A percentile compares a stretch with the other conserved stretches of the same genome.
Conservation (phyloP, 2,113 vertebrate species). For the Salminus brasiliensis region DNA sequence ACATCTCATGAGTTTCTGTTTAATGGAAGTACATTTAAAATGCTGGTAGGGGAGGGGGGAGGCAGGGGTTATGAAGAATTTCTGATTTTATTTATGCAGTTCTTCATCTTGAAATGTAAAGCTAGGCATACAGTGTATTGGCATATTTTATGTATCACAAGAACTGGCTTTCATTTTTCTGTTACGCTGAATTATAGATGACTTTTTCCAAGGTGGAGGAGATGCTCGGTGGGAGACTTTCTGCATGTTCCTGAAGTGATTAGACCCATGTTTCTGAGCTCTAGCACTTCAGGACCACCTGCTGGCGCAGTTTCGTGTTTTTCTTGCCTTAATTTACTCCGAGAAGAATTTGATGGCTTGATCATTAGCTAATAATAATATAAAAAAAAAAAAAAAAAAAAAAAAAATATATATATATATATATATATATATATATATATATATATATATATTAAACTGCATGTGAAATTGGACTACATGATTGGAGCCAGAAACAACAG, state of each 20-base stretch:
- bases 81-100: neutral
- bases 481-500: too few species aligned
- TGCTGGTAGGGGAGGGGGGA: neutral
- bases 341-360: neutral
- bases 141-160: slow-evolving; percentile 14
- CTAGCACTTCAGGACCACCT: neutral
- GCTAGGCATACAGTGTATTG: neutral
- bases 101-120: neutral
- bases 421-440: too few species aligned
- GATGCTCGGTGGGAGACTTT: neutral
- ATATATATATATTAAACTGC: too few species aligned
- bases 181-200: neutral
- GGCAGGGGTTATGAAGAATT: neutral
- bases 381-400: neutral
- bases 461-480: too few species aligned
- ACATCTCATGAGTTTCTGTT: slow-evolving; percentile 1
- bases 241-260: neutral
- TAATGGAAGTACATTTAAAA: neutral
- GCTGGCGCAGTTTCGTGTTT: neutral
- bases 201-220: neutral
- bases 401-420: too few species aligned
- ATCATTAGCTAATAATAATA: neutral
- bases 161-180: neutral
- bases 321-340: neutral
- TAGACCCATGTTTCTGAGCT: neutral